Evolutionary conservation across 2,797 vertebrate genomes (phyloP), one percentile per base, ranked within the genome.

Genomic region (Tamandua tetradactyla): DNA sequence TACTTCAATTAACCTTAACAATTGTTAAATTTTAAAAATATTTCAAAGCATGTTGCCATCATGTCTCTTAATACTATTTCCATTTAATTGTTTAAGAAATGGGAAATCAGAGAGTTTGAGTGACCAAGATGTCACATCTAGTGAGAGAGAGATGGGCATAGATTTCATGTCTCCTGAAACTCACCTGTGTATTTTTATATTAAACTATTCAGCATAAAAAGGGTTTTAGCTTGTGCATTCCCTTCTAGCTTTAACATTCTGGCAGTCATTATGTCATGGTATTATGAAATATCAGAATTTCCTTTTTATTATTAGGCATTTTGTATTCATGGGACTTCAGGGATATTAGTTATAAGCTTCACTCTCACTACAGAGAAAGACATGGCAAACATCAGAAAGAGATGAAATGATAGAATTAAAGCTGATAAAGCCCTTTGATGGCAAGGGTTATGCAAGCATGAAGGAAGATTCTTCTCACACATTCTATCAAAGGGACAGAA

Each of bases 401-500:
- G 97, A 96, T 97, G 93, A 98, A 98, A 96, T 87, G 95, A 96
- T 97, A 97, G 95, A 98, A 98, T 98, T 98, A 98, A 98, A 98
- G 96, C 89, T 88, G 76, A 81, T 40, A 96, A 98, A 98, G 96
- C 96, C 94, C 95, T 98, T 98, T 97, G 95, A 97, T 97, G 97
- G 95, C 95, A 97, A 98, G 98, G 97, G 96, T 97, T 97, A 97
- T 91, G 87, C 96, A 97, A 97, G 94, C 30, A 0, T 98, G 97
- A 98, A 98, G 94, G 89, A 95, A 97, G 74, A 84, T 64, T 64
- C 35, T 82, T 82, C 95, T 96, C 84, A 89, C 62, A 87, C 87
- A 95, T 80, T 95, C 84, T 97, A 94, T 96, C 96, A 97, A 55
- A 13, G 62, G 76, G 55, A 95, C 96, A 97, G 94, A 96, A 89